These are phyloP conservation scores for Dascyllus trimaculatus DNA, from an alignment of 2,113 vertebrate species.

Conservation along the genomic window DNA sequence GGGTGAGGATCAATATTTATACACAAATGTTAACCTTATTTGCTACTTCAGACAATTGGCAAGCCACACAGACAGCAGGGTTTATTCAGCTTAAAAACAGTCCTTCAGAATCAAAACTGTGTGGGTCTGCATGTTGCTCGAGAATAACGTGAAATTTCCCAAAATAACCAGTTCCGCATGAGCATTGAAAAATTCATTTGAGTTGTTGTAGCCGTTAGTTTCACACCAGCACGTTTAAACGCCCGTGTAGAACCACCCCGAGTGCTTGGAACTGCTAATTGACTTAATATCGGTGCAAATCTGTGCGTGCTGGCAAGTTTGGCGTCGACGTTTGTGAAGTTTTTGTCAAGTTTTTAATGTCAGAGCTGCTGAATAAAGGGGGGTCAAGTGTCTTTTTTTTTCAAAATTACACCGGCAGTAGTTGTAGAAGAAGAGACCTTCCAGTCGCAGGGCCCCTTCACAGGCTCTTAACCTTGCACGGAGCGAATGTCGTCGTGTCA, in stretches of 20 bases:
- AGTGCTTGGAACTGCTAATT: constrained; percentile 8
- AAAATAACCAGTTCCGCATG: constrained; percentile 8
- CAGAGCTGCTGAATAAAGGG: not conserved
- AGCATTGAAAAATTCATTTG: not conserved
- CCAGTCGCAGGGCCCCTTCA: too few species aligned
- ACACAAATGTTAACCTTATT: constrained; percentile 62
- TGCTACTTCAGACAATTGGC: constrained; percentile 48
- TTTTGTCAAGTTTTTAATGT: constrained; percentile 2
- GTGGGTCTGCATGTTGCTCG: not conserved
- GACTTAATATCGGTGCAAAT: not conserved
- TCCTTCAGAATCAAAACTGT: constrained; percentile 15
- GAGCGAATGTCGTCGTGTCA: too few species aligned
- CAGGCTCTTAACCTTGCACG: too few species aligned
- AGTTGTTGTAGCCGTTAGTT: not conserved
- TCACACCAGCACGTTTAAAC: not conserved
- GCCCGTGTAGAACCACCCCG: not conserved
- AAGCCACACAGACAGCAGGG: constrained; percentile 9
- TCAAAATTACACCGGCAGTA: constrained; percentile 1
- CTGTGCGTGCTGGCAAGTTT: not conserved
- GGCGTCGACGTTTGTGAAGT: not conserved
- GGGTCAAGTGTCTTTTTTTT: constrained; percentile 11
- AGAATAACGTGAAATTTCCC: constrained; percentile 9
- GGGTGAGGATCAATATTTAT: constrained; percentile 54
- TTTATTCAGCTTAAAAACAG: constrained; percentile 23
- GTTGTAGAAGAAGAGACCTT: not conserved